Evolutionary conservation across 2,888 invertebrate genomes (phyloP).

Genomic region (Adelphocoris suturalis): DNA sequence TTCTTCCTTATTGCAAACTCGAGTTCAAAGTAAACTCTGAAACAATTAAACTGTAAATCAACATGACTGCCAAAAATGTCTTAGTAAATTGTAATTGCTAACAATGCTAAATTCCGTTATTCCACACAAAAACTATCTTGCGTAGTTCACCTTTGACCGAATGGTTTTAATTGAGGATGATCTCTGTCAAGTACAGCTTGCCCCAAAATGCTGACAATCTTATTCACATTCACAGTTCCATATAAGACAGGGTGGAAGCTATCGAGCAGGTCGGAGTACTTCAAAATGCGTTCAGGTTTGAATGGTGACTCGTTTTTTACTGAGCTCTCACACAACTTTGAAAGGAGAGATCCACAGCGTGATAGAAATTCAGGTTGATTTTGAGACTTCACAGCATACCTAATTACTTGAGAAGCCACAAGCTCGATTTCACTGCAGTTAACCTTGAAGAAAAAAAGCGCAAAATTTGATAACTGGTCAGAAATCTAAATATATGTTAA

Average conservation of each 20-base stretch:
- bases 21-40: conserved; percentile 57
- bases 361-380: background rate
- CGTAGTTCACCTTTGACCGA: conserved; percentile 35
- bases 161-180: conserved; percentile 52
- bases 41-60: background rate
- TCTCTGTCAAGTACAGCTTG: background rate
- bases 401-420: conserved; percentile 13
- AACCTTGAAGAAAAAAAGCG: background rate
- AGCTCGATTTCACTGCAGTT: conserved; percentile 10
- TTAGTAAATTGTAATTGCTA: background rate
- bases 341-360: background rate
- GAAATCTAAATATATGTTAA: too few relatives aligned
- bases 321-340: conserved; percentile 18
- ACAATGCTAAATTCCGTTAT: too few relatives aligned
- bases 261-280: conserved; percentile 46
- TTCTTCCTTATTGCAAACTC: conserved; percentile 45
- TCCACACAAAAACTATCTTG: background rate
- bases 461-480: background rate
- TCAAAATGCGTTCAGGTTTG: conserved; percentile 16
- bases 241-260: conserved; percentile 40
- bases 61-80: background rate
- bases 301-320: background rate
- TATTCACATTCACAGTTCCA: background rate
- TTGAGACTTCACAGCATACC: conserved; percentile 40
- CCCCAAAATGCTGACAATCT: conserved; percentile 20